A percentile compares a stretch with the other conserved stretches of the same genome.
These are phyloP conservation scores for Gasterosteus nipponicus DNA, from an alignment of 2,113 vertebrate species.

Conservation along the genomic window DNA sequence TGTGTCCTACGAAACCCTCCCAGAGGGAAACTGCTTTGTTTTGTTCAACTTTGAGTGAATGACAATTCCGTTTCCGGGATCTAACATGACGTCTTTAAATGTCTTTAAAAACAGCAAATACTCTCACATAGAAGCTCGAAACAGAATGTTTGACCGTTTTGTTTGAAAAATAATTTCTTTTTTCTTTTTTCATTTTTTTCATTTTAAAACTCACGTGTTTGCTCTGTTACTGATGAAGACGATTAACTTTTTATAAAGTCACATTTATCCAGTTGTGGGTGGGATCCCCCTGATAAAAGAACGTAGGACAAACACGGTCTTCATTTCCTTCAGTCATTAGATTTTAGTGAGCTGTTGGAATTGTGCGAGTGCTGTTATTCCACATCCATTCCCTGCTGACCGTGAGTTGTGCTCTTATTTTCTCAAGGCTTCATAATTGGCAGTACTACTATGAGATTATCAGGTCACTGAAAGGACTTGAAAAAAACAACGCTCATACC, in stretches of 20 bases:
- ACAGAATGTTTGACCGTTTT: neutral
- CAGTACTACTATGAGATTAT: constrained; percentile 15
- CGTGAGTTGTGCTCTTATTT: constrained; percentile 11
- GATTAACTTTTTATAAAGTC: constrained; percentile 40
- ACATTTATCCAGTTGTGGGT: constrained; percentile 29
- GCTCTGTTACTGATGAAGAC: constrained; percentile 13
- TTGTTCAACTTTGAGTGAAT: neutral
- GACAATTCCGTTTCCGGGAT: neutral
- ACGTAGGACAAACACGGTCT: constrained; percentile 28
- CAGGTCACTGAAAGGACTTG: neutral
- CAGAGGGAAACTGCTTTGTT: neutral
- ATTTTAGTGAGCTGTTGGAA: constrained; percentile 8
- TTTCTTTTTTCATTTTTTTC: too few relatives aligned
- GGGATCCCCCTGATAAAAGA: constrained; percentile 24
- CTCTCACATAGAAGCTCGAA: neutral
- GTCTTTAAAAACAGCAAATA: neutral
- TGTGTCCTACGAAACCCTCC: neutral
- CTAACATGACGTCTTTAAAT: neutral
- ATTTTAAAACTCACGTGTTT: constrained; percentile 17
- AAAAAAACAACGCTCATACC: neutral
- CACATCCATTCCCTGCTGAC: constrained; percentile 22
- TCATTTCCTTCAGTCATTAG: constrained; percentile 1
- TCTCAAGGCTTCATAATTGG: constrained; percentile 12
- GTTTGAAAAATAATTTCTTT: neutral
- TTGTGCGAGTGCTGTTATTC: constrained; percentile 3